These are phyloP conservation scores for Champsocephalus gunnari DNA, from an alignment of 2,797 vertebrate genomes.

Conservation along the genomic window DNA sequence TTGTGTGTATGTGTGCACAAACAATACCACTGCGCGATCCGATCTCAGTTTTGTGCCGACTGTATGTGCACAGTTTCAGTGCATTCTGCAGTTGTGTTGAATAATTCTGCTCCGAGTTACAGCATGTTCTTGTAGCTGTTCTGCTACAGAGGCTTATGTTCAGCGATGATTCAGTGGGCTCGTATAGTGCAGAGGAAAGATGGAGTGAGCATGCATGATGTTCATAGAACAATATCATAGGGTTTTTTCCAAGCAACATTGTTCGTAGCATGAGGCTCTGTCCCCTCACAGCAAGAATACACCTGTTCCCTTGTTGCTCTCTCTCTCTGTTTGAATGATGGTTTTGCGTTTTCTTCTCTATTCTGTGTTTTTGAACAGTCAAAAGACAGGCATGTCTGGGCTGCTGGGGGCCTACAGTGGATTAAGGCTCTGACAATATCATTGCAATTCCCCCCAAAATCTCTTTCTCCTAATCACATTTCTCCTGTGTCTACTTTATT, in stretches of 20 bases:
- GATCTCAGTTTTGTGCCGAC: not conserved
- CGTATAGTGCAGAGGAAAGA: not conserved
- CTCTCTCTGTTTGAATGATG: not conserved
- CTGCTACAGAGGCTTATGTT: conserved; percentile 7
- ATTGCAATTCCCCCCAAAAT: conserved; percentile 9
- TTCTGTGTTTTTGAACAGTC: not conserved
- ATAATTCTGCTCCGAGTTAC: conserved; percentile 19
- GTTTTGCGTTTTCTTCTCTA: not conserved
- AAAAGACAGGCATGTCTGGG: conserved; percentile 13
- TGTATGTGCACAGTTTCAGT: not conserved
- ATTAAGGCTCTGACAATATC: conserved; percentile 4
- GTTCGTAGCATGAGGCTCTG: not conserved
- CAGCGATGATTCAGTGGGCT: conserved; percentile 7
- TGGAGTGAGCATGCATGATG: not conserved
- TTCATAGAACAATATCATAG: not conserved
- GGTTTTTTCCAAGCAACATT: not conserved
- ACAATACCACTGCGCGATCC: conserved; percentile 23
- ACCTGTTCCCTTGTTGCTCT: not conserved
- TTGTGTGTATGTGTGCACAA: conserved; percentile 27
- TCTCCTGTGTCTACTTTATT: not conserved
- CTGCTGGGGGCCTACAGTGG: not conserved
- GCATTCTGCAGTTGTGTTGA: conserved; percentile 12
- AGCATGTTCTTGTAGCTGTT: conserved; percentile 5
- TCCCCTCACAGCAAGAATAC: not conserved
- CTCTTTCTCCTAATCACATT: not conserved